A percentile compares a stretch with the other conserved stretches of the same genome.
phyloP scores from a whole-genome alignment of 2,113 vertebrate species.

The Menidia beryllina region DNA sequence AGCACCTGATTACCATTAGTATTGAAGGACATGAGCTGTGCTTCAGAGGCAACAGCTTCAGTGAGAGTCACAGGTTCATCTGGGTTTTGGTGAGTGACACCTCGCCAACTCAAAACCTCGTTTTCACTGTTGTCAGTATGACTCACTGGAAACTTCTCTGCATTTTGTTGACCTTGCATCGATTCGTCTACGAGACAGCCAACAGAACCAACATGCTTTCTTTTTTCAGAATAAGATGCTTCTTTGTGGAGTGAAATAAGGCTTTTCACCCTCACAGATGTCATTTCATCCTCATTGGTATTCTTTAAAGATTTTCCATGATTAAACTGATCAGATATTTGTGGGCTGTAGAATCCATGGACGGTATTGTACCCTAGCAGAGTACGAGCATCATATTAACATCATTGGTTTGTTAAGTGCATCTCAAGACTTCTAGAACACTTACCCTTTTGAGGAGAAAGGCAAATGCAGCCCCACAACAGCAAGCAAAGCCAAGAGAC shows the following conservation, averaged over 20 bases:
- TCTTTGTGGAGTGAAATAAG: conserved; percentile 8
- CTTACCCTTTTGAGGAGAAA: conserved; percentile 52
- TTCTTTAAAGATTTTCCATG: conserved; percentile 29
- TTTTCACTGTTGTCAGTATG: conserved; percentile 14
- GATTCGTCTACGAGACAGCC: not conserved
- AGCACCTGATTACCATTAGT: conserved; percentile 27
- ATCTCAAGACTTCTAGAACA: not conserved
- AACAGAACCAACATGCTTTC: not conserved
- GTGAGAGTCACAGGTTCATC: conserved; percentile 14
- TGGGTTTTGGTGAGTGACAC: conserved; percentile 25
- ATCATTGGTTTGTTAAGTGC: not conserved
- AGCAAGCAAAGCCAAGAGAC: conserved; percentile 42
- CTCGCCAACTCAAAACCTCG: conserved; percentile 18
- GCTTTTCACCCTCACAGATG: not conserved
- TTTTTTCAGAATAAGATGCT: conserved; percentile 6
- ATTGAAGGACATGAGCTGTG: conserved; percentile 6
- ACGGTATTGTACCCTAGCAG: conserved; percentile 39
- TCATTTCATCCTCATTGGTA: conserved; percentile 12
- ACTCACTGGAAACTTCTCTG: not conserved
- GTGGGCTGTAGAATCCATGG: conserved; percentile 29
- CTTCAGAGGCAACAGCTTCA: conserved; percentile 3
- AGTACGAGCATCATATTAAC: conserved; percentile 3
- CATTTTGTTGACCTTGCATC: conserved; percentile 6
- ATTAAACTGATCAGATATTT: conserved; percentile 12
- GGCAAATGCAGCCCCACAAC: conserved; percentile 45